Conservation (phyloP, 2,888 invertebrate genomes). For the Standfussiana lucernea region DNA sequence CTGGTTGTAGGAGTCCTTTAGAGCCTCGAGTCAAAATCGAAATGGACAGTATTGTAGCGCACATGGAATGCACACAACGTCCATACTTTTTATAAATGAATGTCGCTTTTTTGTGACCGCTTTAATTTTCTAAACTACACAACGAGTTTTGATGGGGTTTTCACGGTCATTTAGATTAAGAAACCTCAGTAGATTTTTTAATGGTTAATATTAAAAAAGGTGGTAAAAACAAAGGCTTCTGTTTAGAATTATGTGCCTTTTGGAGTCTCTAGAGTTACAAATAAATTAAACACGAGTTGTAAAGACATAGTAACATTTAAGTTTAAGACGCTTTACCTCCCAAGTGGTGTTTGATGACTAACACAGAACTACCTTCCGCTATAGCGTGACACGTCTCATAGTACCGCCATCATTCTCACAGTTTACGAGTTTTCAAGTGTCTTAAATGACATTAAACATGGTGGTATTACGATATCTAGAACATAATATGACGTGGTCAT, state of each 20-base stretch:
- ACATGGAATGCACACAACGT: not conserved
- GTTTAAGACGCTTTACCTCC: not conserved
- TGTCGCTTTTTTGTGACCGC: not conserved
- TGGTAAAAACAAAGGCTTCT: no score
- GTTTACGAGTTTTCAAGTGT: constrained; percentile 33
- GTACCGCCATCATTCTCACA: constrained; percentile 23
- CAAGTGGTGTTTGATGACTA: not conserved
- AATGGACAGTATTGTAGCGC: not conserved
- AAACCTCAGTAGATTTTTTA: no score
- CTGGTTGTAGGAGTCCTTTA: not conserved
- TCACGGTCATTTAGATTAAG: no score
- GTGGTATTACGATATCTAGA: not conserved
- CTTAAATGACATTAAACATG: constrained; percentile 14
- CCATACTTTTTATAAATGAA: not conserved
- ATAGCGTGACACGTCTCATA: not conserved
- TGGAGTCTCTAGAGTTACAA: no score
- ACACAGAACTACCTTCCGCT: not conserved
- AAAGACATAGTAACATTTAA: not conserved
- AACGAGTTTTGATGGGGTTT: not conserved
- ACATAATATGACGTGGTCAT: not conserved
- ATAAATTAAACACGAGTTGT: no score
- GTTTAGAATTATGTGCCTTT: no score
- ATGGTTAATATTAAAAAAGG: no score
- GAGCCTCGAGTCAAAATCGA: not conserved
- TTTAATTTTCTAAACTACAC: not conserved